Base-by-base conservation (phyloP, 2,113 vertebrate species). In the Opisthocomus hoazin region DNA sequence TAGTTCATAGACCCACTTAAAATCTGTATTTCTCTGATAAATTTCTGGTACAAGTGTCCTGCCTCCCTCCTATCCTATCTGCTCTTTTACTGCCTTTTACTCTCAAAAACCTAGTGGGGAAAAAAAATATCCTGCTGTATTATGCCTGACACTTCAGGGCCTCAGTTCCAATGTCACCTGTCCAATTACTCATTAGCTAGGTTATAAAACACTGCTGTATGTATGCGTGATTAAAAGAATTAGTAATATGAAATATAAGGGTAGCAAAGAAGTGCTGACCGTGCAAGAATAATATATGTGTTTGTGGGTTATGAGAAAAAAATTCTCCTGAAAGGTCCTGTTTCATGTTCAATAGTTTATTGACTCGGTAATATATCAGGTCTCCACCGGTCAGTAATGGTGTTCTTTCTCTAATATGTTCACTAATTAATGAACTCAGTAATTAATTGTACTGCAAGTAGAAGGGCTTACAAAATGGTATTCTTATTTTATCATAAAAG, bases 341-440 rank as follows among this genome's bases (percentile, higher is more conserved):
- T 95, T 97, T 96, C 80, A 92, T 95, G 88, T 96, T 98, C 91
- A 97, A 97, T 93, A 97, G 87, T 96, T 96, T 97, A 97, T 93
- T 92, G 91, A 98, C 86, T 91, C 69, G 94, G 68, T 95, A 97
- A 97, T 95, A 94, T 90, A 97, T 97, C 93, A 97, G 90, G 92
- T 96, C 89, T 93, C 80, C 84, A 48, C 84, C 75, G 65, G 69
- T 98, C 90, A 97, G 93, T 97, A 97, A 97, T 84, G 93, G 86
- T 88, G 95, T 96, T 96, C 92, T 97, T 97, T 95, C 95, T 74
- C 85, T 92, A 97, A 97, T 96, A 96, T 93, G 90, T 96, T 97
- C 93, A 97, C 96, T 97, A 98, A 97, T 97, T 97, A 98, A 98
- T 96, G 88, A 98, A 97, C 91, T 97, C 48, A 57, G 29, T 95